Conservation (phyloP, 2,797 vertebrate genomes). For the Gymnoscopelus microlampas region DNA sequence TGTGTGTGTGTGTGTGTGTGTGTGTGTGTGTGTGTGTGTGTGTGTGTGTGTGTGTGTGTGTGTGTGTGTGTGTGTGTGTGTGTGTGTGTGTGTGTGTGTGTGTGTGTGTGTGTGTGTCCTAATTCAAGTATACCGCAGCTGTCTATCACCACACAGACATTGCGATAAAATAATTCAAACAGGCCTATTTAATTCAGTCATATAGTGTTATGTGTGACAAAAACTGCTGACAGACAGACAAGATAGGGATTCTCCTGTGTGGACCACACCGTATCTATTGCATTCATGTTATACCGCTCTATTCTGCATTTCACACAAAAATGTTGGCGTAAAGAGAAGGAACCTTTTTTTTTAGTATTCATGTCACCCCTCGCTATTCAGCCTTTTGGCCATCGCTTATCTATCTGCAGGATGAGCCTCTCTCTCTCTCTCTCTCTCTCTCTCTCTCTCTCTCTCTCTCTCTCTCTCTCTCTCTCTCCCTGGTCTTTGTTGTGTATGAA, state of each 20-base stretch:
- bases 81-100: slow-evolving; percentile 32
- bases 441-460: slow-evolving; percentile 28
- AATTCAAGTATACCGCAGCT: slow-evolving; percentile 20
- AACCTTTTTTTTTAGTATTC: slow-evolving; percentile 64
- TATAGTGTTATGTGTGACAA: too few relatives aligned
- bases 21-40: slow-evolving; percentile 57
- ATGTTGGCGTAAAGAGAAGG: slow-evolving; percentile 54
- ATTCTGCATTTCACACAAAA: slow-evolving; percentile 39
- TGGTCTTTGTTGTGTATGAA: slow-evolving; percentile 74
- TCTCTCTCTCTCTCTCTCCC: slow-evolving; percentile 61
- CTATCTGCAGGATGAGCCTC: slow-evolving; percentile 58
- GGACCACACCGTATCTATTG: slow-evolving; percentile 29
- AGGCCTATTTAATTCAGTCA: neutral
- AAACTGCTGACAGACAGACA: slow-evolving; percentile 40
- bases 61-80: slow-evolving; percentile 34
- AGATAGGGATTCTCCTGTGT: slow-evolving; percentile 8
- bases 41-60: slow-evolving; percentile 53
- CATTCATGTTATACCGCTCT: slow-evolving; percentile 43
- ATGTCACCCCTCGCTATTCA: slow-evolving; percentile 67
- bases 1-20: slow-evolving; percentile 59
- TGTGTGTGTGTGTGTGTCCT: slow-evolving; percentile 46
- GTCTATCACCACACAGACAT: too few relatives aligned
- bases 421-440: slow-evolving; percentile 6
- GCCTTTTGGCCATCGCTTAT: slow-evolving; percentile 69
- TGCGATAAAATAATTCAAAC: neutral